Percentiles rank a stretch among this genome's conserved stretches.
Conservation (phyloP, 2,113 vertebrate genomes). For the Talpa occidentalis region DNA sequence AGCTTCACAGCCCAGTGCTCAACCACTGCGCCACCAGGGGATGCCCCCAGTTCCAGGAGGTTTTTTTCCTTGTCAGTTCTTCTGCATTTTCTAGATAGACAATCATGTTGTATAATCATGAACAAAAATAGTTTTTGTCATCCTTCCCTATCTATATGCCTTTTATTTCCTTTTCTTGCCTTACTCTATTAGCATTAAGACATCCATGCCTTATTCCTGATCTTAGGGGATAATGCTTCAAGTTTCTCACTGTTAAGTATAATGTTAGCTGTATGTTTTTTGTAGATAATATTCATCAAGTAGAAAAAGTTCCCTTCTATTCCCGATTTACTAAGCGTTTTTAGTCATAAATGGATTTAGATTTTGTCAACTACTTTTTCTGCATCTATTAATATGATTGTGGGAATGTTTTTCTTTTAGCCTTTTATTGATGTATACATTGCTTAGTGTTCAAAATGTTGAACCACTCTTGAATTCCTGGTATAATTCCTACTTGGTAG, state of each 20-base stretch:
- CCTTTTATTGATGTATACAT: not conserved
- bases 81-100: not conserved
- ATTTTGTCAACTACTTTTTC: not conserved
- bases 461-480: not conserved
- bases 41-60: too few species aligned
- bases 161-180: not conserved
- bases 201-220: too few species aligned
- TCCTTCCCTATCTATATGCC: not conserved
- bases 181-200: not conserved
- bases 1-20: too few species aligned
- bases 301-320: too few species aligned
- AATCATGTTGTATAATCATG: not conserved
- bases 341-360: not conserved
- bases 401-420: not conserved
- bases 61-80: not conserved
- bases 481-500: not conserved
- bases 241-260: too few species aligned
- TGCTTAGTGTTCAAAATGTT: not conserved
- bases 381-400: too few species aligned
- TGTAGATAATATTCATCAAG: too few species aligned
- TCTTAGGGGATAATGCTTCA: too few species aligned
- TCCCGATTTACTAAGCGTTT: not conserved
- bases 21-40: too few species aligned
- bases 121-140: not conserved
- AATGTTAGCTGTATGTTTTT: too few species aligned